Conservation (phyloP, 2,113 vertebrate genomes). For the Diadophis punctatus region DNA sequence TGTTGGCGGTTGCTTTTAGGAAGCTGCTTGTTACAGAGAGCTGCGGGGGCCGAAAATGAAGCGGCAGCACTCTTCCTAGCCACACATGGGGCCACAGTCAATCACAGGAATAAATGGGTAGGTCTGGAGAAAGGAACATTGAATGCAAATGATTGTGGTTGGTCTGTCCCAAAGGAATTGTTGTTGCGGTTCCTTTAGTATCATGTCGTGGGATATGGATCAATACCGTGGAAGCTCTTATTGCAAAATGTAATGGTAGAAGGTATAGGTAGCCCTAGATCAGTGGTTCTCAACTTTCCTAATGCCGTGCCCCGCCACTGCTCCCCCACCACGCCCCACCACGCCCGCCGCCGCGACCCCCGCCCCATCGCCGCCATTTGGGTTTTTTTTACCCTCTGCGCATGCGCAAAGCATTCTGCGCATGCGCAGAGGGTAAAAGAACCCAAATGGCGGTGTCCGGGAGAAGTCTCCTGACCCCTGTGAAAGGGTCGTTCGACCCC, state of each 20-base stretch:
- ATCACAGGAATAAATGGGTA: slow-evolving; percentile 92
- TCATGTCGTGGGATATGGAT: not conserved
- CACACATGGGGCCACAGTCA: slow-evolving; percentile 90
- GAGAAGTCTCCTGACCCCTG: no score
- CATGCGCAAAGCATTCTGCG: no score
- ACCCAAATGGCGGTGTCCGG: no score
- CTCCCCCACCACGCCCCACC: no score
- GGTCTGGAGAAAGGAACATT: slow-evolving; percentile 53
- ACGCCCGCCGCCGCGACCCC: no score
- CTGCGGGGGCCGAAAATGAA: slow-evolving; percentile 83
- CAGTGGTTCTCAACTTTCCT: no score
- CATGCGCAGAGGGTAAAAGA: no score
- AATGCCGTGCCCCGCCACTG: no score
- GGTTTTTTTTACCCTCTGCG: no score
- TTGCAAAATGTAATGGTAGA: not conserved
- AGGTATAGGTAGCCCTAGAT: not conserved
- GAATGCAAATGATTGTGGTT: not conserved
- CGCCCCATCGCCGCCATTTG: no score
- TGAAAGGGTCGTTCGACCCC: no score
- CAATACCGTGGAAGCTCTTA: not conserved
- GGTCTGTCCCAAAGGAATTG: not conserved
- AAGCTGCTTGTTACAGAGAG: slow-evolving; percentile 93
- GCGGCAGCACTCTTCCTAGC: slow-evolving; percentile 94
- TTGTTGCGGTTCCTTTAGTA: not conserved
- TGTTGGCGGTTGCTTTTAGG: slow-evolving; percentile 63